phyloP scores from a whole-genome alignment of 2,888 invertebrate genomes.

The Mycalesis mineus region DNA sequence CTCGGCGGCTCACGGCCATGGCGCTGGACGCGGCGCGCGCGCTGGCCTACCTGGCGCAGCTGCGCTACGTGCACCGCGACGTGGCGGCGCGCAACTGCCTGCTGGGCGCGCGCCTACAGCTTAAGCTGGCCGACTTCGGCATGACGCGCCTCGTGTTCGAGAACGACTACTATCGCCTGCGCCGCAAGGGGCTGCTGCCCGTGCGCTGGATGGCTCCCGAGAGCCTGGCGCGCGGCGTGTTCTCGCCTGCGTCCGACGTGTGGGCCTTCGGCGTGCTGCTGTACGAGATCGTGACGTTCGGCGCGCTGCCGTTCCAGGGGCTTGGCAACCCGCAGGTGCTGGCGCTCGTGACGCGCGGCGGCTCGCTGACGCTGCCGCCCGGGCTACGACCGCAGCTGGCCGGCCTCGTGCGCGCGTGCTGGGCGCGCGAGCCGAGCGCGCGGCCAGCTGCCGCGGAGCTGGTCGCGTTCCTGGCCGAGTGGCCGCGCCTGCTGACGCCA shows the following conservation, averaged over 20 bases:
- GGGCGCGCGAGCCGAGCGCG: constrained; percentile 82
- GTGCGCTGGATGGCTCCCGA: constrained; percentile 97
- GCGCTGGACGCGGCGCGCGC: constrained; percentile 93
- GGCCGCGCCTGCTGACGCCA: constrained; percentile 86
- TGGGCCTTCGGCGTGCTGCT: constrained; percentile 94
- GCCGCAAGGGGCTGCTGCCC: constrained; percentile 90
- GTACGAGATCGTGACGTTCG: constrained; percentile 93
- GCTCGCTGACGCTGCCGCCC: constrained; percentile 84
- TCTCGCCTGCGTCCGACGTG: constrained; percentile 91
- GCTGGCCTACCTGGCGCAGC: constrained; percentile 88
- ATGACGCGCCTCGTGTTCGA: constrained; percentile 94
- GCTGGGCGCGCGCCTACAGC: constrained; percentile 83
- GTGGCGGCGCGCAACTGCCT: constrained; percentile 89
- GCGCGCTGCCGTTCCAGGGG: constrained; percentile 93
- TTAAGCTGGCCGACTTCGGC: constrained; percentile 93
- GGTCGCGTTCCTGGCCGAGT: constrained; percentile 87
- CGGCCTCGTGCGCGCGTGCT: constrained; percentile 87
- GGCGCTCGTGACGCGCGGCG: constrained; percentile 86
- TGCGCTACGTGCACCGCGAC: constrained; percentile 94
- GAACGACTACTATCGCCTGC: constrained; percentile 93
- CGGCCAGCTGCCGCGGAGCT: constrained; percentile 88
- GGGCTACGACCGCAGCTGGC: constrained; percentile 88
- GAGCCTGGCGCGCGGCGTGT: constrained; percentile 87
- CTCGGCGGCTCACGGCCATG: constrained; percentile 89
- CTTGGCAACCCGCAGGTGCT: constrained; percentile 91